Base-by-base conservation (phyloP, 2,888 invertebrate genomes). In the Sinelater perroti region DNA sequence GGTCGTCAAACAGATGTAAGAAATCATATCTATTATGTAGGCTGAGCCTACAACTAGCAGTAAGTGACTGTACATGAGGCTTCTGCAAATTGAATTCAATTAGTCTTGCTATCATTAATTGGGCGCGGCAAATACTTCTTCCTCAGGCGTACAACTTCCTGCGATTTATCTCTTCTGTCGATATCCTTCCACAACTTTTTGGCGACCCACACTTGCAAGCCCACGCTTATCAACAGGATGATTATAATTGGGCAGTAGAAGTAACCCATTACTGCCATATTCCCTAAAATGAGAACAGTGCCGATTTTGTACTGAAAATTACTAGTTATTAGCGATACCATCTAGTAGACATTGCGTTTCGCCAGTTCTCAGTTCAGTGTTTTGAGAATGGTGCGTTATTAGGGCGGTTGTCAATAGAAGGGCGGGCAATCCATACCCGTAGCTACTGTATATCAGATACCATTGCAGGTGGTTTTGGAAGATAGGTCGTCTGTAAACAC, bases 191-290 rank as follows among this genome's bases (percentile, higher is more conserved):
- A 87, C 35, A 88, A 76, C 21, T 76, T 76, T 63, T 78, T 78
- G 0, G 83, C 82, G 0, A 87, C 86, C 66, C 85, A 73, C 0
- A 82, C 66, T 63, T 87, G 87, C 59, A 86, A 80, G 0, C 81
- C 36, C 0, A 85, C 70, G 67, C 88, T 89, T 6, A 81, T 64
- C 0, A 78, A 62, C 24, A 89, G 74, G 7, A 89, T 74, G 13
- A 83, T 59, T 0, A 83, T 79, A n/a, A 88, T 80, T 0, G 89
- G 88, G 0, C 85, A 86, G 68, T 87, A 88, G 72, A 88, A 87
- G 73, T 84, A 88, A 1, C 81, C 78, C 84, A 87, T 86, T 1
- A 83, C 83, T 70, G 83, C 83, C 1, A 14, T 17, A 28, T 36
- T 20, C 18, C 56, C 56, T 56, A 6, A 10, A 3, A 2, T 2